phyloP scores from a whole-genome alignment of 2,113 vertebrate species.

The Zosterops hypoxanthus region DNA sequence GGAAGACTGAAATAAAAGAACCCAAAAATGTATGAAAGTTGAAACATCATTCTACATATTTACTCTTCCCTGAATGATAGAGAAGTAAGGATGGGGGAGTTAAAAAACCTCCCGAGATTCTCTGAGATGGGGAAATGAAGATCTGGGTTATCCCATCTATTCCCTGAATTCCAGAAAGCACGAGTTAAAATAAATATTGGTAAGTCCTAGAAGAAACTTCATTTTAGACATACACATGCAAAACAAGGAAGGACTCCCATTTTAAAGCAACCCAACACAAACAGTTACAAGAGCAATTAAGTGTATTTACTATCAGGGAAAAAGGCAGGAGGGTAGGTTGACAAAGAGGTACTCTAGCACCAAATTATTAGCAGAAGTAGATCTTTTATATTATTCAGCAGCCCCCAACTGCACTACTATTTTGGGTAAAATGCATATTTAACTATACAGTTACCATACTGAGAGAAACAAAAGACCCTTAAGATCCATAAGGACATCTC shows the following conservation, averaged over 20 bases:
- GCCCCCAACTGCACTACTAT: background rate
- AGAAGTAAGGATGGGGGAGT: constrained; percentile 43
- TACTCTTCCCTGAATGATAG: constrained; percentile 24
- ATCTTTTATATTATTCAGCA: background rate
- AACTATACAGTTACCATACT: background rate
- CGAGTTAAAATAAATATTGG: background rate
- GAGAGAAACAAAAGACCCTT: background rate
- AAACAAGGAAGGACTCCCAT: background rate
- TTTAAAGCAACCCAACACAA: background rate
- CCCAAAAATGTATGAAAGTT: constrained; percentile 36
- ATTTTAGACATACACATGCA: background rate
- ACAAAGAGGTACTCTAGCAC: background rate
- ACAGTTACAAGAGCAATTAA: background rate
- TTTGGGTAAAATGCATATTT: background rate
- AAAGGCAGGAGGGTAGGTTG: background rate
- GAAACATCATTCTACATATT: constrained; percentile 59
- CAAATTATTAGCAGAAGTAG: background rate
- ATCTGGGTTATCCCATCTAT: background rate
- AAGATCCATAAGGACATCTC: background rate
- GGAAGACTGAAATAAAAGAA: constrained; percentile 68
- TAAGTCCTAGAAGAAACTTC: background rate
- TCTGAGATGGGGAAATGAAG: constrained; percentile 23
- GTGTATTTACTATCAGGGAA: background rate
- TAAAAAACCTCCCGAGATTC: constrained; percentile 9
- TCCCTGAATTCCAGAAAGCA: background rate